Evolutionary conservation across 2,888 invertebrate genomes (phyloP).

Genomic region (Therioaphis trifolii): DNA sequence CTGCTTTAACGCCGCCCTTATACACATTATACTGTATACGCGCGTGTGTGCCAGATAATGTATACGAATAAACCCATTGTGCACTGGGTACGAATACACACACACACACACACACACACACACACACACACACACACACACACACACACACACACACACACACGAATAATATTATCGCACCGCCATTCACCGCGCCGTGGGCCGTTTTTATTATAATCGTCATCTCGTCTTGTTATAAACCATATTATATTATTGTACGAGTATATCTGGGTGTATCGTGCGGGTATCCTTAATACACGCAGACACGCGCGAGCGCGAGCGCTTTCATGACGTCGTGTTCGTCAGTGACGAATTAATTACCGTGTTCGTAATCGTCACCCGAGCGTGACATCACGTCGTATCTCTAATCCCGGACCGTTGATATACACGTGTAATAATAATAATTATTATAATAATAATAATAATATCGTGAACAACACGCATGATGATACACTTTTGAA

Average conservation of each 20-base stretch:
- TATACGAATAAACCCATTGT: not conserved
- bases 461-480: too few species aligned
- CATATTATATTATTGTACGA: too few species aligned
- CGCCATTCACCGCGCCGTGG: not conserved
- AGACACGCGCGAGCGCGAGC: not conserved
- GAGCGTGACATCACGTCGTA: slow-evolving; percentile 29
- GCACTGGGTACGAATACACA: not conserved
- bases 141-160: not conserved
- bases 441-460: too few species aligned
- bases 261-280: not conserved
- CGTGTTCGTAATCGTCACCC: slow-evolving; percentile 27
- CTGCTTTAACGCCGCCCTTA: slow-evolving; percentile 29
- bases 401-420: not conserved
- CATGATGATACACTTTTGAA: too few species aligned
- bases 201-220: slow-evolving; percentile 34
- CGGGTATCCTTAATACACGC: not conserved
- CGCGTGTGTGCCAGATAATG: not conserved
- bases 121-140: not conserved
- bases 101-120: not conserved
- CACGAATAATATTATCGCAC: too few species aligned
- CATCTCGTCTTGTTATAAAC: not conserved
- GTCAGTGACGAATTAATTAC: slow-evolving; percentile 56
- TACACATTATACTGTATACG: not conserved
- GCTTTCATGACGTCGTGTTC: not conserved
- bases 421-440: too few species aligned